Evolutionary conservation across 2,888 invertebrate species (phyloP).

Genomic region (Ophion costatus): DNA sequence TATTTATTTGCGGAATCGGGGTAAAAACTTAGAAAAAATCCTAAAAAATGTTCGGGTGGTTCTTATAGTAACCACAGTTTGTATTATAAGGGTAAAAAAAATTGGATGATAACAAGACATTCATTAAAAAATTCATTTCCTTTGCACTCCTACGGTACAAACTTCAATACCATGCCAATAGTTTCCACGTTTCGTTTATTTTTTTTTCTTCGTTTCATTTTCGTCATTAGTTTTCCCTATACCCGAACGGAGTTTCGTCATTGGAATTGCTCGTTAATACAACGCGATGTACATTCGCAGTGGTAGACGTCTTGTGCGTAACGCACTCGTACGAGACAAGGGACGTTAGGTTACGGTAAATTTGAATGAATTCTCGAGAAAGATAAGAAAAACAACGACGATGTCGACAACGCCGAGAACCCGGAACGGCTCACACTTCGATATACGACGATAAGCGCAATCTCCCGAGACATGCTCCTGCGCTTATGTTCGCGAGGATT

Average conservation of each 20-base stretch:
- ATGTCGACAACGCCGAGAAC: conserved; percentile 47
- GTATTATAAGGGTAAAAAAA: neutral
- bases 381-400: conserved; percentile 33
- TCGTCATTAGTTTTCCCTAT: conserved; percentile 30
- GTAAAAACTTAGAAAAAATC: neutral
- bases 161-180: neutral
- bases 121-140: neutral
- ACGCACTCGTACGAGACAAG: conserved; percentile 32
- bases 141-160: neutral
- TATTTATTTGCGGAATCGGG: neutral
- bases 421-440: conserved; percentile 58
- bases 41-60: too few relatives aligned
- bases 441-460: conserved; percentile 54
- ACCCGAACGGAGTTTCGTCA: conserved; percentile 43
- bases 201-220: conserved; percentile 1
- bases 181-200: conserved; percentile 17
- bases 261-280: conserved; percentile 4
- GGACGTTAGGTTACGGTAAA: conserved; percentile 60
- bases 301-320: conserved; percentile 39
- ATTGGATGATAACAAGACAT: neutral
- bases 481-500: conserved; percentile 7
- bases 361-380: conserved; percentile 60
- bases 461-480: conserved; percentile 51
- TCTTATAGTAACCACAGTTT: neutral
- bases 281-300: conserved; percentile 12